Conservation (phyloP, 2,797 vertebrate genomes). For the Chlorospingus flavigularis region DNA sequence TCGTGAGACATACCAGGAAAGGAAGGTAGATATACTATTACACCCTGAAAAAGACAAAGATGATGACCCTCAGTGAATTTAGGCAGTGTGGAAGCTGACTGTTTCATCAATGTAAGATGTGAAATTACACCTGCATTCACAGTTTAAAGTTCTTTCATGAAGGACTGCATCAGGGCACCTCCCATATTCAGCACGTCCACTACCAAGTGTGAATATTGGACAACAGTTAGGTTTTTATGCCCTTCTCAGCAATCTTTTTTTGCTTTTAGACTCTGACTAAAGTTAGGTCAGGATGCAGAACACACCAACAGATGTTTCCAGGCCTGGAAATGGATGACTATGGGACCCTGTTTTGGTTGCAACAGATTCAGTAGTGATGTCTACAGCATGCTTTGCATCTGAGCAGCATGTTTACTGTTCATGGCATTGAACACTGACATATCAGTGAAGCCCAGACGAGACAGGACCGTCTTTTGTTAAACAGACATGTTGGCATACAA, state of each 20-base stretch:
- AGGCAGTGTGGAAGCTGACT: not conserved
- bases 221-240: not conserved
- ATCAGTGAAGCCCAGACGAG: not conserved
- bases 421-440: not conserved
- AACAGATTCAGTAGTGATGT: not conserved
- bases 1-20: not conserved
- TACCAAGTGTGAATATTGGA: not conserved
- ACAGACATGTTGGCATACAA: not conserved
- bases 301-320: not conserved
- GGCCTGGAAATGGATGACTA: not conserved
- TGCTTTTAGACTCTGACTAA: not conserved
- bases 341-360: not conserved
- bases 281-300: not conserved
- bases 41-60: not conserved
- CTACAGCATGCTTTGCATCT: not conserved
- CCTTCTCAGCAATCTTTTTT: not conserved
- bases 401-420: not conserved
- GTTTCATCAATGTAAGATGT: not conserved
- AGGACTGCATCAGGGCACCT: not conserved
- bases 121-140: not conserved
- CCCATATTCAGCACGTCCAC: accelerated
- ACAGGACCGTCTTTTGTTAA: not conserved
- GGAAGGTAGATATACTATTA: not conserved
- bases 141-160: not conserved
- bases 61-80: not conserved